Evolutionary conservation across 1,140 invertebrate genomes (phyloP).

Genomic region (Doryteuthis pealeii): DNA sequence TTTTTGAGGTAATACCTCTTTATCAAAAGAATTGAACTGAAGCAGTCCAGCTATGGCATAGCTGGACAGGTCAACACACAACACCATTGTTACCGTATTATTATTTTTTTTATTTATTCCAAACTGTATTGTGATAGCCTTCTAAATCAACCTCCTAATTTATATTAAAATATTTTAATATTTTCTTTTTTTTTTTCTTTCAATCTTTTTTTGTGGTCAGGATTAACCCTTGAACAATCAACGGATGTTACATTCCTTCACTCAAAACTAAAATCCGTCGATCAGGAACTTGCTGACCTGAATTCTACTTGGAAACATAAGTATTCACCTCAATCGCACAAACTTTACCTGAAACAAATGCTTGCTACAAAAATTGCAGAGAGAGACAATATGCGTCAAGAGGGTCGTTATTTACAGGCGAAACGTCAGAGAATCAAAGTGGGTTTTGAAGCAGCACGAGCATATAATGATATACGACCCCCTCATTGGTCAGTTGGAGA

Average conservation of each 20-base stretch:
- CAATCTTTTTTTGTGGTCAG: constrained; percentile 25
- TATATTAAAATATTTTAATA: no score
- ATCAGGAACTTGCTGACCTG: constrained; percentile 53
- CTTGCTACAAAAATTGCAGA: constrained; percentile 45
- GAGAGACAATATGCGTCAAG: constrained; percentile 45
- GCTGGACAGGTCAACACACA: no score
- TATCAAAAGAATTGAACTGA: no score
- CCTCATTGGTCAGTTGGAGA: constrained; percentile 58
- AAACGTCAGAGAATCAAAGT: constrained; percentile 48
- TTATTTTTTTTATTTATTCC: no score
- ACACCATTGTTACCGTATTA: no score
- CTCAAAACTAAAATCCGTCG: constrained; percentile 47
- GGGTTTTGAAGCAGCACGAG: constrained; percentile 52
- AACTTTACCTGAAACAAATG: constrained; percentile 51
- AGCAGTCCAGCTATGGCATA: no score
- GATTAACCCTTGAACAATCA: constrained; percentile 52
- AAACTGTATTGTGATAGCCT: no score
- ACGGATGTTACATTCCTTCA: constrained; percentile 51
- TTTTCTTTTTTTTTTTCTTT: no score
- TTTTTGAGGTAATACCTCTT: no score
- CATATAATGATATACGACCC: constrained; percentile 54
- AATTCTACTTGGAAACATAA: constrained; percentile 50
- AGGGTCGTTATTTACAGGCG: constrained; percentile 45
- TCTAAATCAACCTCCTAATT: no score
- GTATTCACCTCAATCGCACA: constrained; percentile 49